These are phyloP conservation scores for Drosophila burlai DNA, from an alignment of 1,140 invertebrate genomes.

Conservation along the genomic window DNA sequence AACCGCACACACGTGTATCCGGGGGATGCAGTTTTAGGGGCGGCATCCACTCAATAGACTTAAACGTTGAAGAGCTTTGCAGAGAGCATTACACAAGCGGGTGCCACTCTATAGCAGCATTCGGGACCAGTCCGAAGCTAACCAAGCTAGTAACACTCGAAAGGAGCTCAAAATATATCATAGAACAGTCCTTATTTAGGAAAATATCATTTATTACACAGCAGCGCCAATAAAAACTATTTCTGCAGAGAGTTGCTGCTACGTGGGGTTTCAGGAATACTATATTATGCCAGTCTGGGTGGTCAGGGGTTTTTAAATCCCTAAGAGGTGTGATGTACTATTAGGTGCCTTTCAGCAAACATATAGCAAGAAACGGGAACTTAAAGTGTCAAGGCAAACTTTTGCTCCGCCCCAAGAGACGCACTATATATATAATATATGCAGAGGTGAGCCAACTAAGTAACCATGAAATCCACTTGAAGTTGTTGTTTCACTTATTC, in stretches of 20 bases:
- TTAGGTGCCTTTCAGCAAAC: background rate
- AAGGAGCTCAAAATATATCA: background rate
- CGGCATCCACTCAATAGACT: constrained; percentile 59
- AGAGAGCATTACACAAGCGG: background rate
- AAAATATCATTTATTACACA: background rate
- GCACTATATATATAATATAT: constrained; percentile 7
- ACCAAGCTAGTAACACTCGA: constrained; percentile 3
- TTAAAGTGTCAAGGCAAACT: constrained; percentile 42
- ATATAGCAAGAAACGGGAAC: background rate
- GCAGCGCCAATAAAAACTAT: too few relatives aligned
- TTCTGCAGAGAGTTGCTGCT: background rate
- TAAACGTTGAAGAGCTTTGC: constrained; percentile 48
- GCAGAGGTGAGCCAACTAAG: constrained; percentile 53
- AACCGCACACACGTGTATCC: constrained; percentile 61
- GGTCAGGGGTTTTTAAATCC: background rate
- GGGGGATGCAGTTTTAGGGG: constrained; percentile 7
- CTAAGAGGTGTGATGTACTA: background rate
- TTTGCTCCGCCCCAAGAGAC: background rate
- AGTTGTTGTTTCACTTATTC: constrained; percentile 26
- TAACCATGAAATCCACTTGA: constrained; percentile 71
- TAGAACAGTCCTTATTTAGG: too few relatives aligned
- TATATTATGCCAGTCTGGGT: background rate
- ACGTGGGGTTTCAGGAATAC: background rate
- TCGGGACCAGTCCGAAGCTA: constrained; percentile 7
- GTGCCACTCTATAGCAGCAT: constrained; percentile 6